phyloP scores from a whole-genome alignment of 2,113 vertebrate genomes.

The Gobiocypris rarus region DNA sequence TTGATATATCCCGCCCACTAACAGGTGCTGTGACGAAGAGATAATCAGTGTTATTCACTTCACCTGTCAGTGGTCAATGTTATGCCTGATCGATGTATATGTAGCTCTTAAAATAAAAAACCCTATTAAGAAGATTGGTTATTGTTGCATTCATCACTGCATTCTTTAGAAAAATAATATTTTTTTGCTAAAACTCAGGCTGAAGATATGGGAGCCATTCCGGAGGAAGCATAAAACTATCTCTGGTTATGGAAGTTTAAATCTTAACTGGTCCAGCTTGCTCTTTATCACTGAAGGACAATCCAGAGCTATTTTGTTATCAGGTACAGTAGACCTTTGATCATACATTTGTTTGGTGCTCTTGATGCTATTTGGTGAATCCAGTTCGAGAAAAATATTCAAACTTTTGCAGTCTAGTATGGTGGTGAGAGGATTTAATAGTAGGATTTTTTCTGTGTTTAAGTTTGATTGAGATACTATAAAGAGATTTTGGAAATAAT shows the following conservation, averaged over 20 bases:
- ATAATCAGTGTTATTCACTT: no score
- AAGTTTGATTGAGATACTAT: no score
- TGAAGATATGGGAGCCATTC: slow-evolving; percentile 72
- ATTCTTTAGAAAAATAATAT: background rate
- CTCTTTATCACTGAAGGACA: slow-evolving; percentile 67
- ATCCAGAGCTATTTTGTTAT: slow-evolving; percentile 66
- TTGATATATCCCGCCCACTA: no score
- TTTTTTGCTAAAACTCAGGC: slow-evolving; percentile 40
- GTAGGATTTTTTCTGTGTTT: background rate
- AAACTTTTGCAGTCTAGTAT: background rate
- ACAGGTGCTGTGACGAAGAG: no score
- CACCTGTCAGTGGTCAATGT: no score
- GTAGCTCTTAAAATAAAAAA: background rate
- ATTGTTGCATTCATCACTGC: background rate
- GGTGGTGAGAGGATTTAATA: background rate
- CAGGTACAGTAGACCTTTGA: slow-evolving; percentile 60
- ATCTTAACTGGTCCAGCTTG: slow-evolving; percentile 58
- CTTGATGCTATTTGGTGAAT: background rate
- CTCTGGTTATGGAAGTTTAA: slow-evolving; percentile 63
- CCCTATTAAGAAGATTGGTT: background rate
- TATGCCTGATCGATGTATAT: background rate
- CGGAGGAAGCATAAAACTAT: slow-evolving; percentile 64
- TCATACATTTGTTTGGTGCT: background rate
- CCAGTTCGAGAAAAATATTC: background rate
- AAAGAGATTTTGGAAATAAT: background rate